Evolutionary conservation across 2,113 vertebrate species (phyloP).

Genomic region (Microcebus lehilahytsara): DNA sequence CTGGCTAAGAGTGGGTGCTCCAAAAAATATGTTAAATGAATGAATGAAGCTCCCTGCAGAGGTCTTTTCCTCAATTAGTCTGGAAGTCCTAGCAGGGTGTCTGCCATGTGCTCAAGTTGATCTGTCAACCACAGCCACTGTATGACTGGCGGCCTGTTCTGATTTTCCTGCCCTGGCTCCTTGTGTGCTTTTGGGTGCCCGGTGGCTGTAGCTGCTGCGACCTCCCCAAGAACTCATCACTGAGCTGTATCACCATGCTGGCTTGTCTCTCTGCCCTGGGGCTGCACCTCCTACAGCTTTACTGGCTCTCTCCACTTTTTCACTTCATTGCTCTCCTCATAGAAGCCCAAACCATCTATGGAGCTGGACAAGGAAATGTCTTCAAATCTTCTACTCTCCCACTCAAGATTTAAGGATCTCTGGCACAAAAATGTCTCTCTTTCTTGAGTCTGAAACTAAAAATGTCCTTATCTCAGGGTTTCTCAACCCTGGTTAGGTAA

Average conservation of each 20-base stretch:
- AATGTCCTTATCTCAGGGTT: not conserved
- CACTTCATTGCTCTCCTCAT: not conserved
- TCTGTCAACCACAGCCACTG: constrained; percentile 34
- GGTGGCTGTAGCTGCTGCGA: not conserved
- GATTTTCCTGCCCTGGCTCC: not conserved
- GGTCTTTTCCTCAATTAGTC: not conserved
- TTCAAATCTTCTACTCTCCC: not conserved
- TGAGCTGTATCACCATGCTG: not conserved
- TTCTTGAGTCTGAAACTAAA: not conserved
- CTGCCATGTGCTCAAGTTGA: constrained; percentile 10
- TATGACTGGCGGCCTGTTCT: constrained; percentile 29
- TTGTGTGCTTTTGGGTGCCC: not conserved
- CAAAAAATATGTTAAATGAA: not conserved
- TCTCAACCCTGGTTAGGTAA: not conserved
- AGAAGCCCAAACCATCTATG: not conserved
- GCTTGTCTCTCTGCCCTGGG: not conserved
- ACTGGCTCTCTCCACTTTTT: not conserved
- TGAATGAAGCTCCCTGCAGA: constrained; percentile 5
- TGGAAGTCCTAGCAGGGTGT: constrained; percentile 61
- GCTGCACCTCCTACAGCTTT: not conserved
- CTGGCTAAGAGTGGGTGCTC: not conserved
- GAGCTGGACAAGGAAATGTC: not conserved
- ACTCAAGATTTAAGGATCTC: not conserved
- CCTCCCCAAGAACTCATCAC: not conserved
- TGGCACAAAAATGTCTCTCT: not conserved